Conservation (phyloP, 2,113 vertebrate species). For the Nesospiza acunhae region DNA sequence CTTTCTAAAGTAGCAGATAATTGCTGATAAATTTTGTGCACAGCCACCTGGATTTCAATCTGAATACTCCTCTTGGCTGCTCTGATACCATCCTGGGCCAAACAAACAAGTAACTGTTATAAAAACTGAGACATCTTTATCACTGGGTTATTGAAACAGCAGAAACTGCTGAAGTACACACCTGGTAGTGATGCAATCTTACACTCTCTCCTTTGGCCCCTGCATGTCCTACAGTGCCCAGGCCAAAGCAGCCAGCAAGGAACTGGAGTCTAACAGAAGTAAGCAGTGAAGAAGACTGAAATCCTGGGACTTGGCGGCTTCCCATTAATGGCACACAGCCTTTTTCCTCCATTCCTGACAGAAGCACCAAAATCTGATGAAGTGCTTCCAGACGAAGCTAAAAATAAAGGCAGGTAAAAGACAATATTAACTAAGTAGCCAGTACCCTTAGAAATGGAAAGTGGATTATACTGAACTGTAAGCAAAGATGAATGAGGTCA, state of each 20-base stretch:
- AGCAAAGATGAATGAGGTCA: background rate
- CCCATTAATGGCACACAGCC: constrained; percentile 75
- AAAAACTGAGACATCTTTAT: background rate
- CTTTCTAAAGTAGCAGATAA: constrained; percentile 91
- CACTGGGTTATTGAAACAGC: background rate
- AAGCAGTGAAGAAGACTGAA: constrained; percentile 90
- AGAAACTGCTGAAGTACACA: constrained; percentile 15
- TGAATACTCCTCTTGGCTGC: constrained; percentile 92
- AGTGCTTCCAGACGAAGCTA: constrained; percentile 95
- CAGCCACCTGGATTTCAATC: constrained; percentile 92
- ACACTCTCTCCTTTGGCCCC: constrained; percentile 89
- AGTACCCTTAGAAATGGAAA: background rate
- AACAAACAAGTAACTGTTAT: background rate
- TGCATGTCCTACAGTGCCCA: constrained; percentile 86
- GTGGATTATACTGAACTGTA: background rate
- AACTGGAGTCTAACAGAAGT: constrained; percentile 96
- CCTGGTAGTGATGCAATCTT: constrained; percentile 96
- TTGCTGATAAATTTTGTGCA: constrained; percentile 98
- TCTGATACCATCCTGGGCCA: constrained; percentile 89
- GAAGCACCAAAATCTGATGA: constrained; percentile 93
- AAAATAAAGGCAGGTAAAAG: constrained; percentile 21
- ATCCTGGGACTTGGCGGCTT: constrained; percentile 74
- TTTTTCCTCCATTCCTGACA: constrained; percentile 98
- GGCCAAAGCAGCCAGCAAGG: constrained; percentile 94
- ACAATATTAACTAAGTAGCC: background rate